These are phyloP conservation scores for Drosophila antonietae DNA, from an alignment of 2,888 invertebrate genomes.

Conservation along the genomic window DNA sequence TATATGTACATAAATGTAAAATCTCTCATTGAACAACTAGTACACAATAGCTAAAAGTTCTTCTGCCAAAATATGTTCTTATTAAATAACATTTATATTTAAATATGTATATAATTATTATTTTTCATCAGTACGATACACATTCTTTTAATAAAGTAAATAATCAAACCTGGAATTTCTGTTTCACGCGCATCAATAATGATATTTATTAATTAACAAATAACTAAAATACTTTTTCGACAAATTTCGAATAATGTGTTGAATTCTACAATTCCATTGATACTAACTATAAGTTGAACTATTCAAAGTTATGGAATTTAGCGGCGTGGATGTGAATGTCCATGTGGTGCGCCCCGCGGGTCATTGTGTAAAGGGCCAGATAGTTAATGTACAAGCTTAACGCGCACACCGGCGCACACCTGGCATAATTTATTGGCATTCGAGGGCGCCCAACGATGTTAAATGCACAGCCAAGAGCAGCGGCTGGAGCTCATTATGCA, in stretches of 20 bases:
- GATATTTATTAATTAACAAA: neutral
- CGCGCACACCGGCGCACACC: conserved; percentile 42
- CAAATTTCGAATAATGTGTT: neutral
- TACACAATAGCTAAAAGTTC: neutral
- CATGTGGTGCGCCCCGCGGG: conserved; percentile 15
- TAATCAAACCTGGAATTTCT: neutral
- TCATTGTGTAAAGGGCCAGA: conserved; percentile 2
- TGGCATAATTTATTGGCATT: conserved; percentile 62
- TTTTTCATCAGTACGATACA: no score
- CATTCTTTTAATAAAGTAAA: neutral
- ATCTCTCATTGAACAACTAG: neutral
- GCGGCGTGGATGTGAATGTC: neutral
- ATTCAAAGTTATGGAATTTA: neutral
- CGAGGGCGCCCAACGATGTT: conserved; percentile 29
- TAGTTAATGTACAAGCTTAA: conserved; percentile 38
- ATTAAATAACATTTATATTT: no score
- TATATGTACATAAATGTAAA: neutral
- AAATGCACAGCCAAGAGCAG: conserved; percentile 22
- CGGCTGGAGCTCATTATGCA: conserved; percentile 54
- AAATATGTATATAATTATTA: no score
- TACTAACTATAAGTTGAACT: neutral
- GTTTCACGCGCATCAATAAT: no score
- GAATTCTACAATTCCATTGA: neutral
- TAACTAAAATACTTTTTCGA: neutral
- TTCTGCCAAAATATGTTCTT: no score